Conservation (phyloP, 1,140 invertebrate species). For the Drosophila dunni region DNA sequence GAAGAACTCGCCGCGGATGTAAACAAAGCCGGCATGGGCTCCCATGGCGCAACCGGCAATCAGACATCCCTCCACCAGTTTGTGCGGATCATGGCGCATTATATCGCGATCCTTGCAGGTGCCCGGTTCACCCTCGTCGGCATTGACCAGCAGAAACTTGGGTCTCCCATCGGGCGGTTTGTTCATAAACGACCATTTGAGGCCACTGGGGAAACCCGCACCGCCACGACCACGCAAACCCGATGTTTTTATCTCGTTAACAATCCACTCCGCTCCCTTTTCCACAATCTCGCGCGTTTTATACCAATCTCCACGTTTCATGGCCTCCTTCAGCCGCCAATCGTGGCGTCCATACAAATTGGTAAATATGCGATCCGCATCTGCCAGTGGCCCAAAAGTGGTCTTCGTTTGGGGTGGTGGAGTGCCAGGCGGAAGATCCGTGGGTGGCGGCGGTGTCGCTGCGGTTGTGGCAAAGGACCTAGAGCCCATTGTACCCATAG, state of each 20-base stretch:
- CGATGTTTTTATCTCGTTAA: conserved; percentile 89
- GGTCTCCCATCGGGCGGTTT: conserved; percentile 87
- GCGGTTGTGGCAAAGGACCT: conserved; percentile 19
- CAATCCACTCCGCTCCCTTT: conserved; percentile 76
- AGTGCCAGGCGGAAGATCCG: conserved; percentile 60
- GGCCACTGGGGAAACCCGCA: conserved; percentile 91
- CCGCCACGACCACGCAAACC: conserved; percentile 91
- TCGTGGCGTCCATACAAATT: conserved; percentile 74
- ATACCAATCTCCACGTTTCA: conserved; percentile 75
- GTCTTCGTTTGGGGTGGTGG: conserved; percentile 70
- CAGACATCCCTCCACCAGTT: conserved; percentile 90
- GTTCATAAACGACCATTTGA: conserved; percentile 93
- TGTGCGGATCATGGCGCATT: conserved; percentile 91
- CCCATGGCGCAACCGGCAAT: conserved; percentile 90
- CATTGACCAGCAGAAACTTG: conserved; percentile 92
- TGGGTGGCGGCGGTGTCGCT: conserved; percentile 23
- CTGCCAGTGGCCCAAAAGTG: conserved; percentile 64
- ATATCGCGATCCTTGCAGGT: conserved; percentile 93
- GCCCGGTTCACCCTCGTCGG: conserved; percentile 92
- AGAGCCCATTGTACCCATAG: not conserved
- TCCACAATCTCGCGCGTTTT: conserved; percentile 70
- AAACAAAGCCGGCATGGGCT: conserved; percentile 91
- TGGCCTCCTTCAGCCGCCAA: conserved; percentile 67
- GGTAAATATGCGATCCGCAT: conserved; percentile 71
- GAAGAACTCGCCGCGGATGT: conserved; percentile 93